Evolutionary conservation across 2,797 vertebrate species (phyloP), one percentile per base, ranked within the genome.

Genomic region (Chloroceryle amazona): DNA sequence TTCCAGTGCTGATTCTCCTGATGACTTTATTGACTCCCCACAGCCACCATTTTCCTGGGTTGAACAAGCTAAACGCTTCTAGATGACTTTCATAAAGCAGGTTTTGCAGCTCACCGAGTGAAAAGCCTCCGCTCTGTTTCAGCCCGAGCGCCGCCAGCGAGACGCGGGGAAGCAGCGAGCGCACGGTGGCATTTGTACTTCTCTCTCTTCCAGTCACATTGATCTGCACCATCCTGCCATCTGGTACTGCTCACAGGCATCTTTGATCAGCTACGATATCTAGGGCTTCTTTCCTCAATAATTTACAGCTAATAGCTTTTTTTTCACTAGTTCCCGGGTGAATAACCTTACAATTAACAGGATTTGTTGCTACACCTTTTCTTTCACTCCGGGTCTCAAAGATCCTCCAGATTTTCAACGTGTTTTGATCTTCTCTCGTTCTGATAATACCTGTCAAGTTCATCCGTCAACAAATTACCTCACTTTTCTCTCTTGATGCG

Each of bases 261-360:
- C 81, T 65, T 37, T 62, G 42, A 86, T 86, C 89, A 76, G 42
- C 60, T 49, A 28, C 63, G 47, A 10, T 13, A 91, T 49, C 73
- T 26, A 55, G 37, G 71, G 18, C 41, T 66, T 52, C 74, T 57
- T 66, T 78, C 51, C 82, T 73, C 86, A 62, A 66, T 70, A 66
- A 92, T 81, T 85, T 66, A 81, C 47, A 94, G 83, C 79, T 88
- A 65, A 81, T 29, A 85, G 86, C 42, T 81, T 87, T 93, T 93
- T 57, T 67, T 60, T 37, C 31, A 26, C 55, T 41, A 54, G 80
- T 73, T 60, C 47, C 75, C 71, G 52, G 62, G 71, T 88, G 90
- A 86, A 71, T 47, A 70, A 82, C 66, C 75, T 88, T 7, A 54
- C 80, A 90, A 37, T 71, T 66, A 85, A 52, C 67, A 79, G 90